Conservation (phyloP, 2,888 invertebrate species). For the Opisthograptis luteolata region DNA sequence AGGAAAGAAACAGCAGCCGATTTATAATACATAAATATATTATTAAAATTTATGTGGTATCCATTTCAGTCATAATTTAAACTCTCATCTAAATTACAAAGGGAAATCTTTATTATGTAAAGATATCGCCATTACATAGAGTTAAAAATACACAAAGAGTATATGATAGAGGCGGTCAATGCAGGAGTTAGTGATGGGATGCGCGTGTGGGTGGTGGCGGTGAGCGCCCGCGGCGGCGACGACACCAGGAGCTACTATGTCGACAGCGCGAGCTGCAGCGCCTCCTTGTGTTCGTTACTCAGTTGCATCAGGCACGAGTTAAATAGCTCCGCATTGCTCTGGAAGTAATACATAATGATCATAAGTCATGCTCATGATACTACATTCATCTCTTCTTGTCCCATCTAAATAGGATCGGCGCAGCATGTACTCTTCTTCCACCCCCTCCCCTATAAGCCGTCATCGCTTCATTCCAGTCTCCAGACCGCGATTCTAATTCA, state of each 20-base stretch:
- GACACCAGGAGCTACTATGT: slow-evolving; percentile 55
- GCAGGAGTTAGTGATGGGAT: slow-evolving; percentile 37
- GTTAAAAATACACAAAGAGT: slow-evolving; percentile 40
- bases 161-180: slow-evolving; percentile 46
- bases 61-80: slow-evolving; percentile 48
- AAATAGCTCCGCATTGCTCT: slow-evolving; percentile 91
- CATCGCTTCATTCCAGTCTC: too few species aligned
- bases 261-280: slow-evolving; percentile 89
- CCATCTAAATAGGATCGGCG: too few species aligned
- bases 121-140: slow-evolving; percentile 33
- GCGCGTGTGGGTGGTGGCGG: slow-evolving; percentile 35
- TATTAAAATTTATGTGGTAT: slow-evolving; percentile 53
- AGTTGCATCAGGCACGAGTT: slow-evolving; percentile 91
- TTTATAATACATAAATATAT: slow-evolving; percentile 46
- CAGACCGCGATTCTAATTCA: too few species aligned
- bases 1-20: slow-evolving; percentile 41
- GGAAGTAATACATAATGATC: slow-evolving; percentile 46
- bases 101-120: slow-evolving; percentile 36
- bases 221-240: slow-evolving; percentile 38
- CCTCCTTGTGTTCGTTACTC: slow-evolving; percentile 92
- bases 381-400: too few species aligned
- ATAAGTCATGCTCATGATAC: too few species aligned
- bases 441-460: too few species aligned
- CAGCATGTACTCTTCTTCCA: too few species aligned
- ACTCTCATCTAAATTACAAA: slow-evolving; percentile 43